Base-by-base conservation (phyloP, 2,888 invertebrate genomes). In the Phyto melanocephala region DNA sequence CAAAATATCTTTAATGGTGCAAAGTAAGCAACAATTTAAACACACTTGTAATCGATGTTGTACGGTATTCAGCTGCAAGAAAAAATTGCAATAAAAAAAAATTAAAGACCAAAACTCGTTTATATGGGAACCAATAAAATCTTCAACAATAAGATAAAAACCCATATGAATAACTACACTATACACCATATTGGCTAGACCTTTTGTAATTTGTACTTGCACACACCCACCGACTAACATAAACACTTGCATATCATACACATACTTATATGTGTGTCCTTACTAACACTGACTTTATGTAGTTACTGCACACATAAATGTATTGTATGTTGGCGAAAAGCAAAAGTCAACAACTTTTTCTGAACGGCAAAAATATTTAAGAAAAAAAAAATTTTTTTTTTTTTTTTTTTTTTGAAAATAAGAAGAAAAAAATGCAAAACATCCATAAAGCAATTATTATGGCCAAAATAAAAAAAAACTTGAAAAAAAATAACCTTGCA, bases 371-470 rank as follows among this genome's bases (percentile, higher is more conserved):
- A 52, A 28, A 28, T 45, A 13, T 65, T 63, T 45, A n/a, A 37
- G 40, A 22, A 22, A 11, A 33, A 50, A 42, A 54, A 65, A 60
- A 37, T 35, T 28, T n/a, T n/a, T n/a, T n/a, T n/a, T n/a, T n/a
- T n/a, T n/a, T n/a, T n/a, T n/a, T n/a, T n/a, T n/a, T n/a, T n/a
- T n/a, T n/a, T n/a, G n/a, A n/a, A n/a, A 22, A 37, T 54, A 22
- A 37, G 56, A 56, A 63, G 28, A 80, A 50, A 63, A 45, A 56
- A 58, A 70, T 40, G 35, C 35, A 50, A 65, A 78, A 70, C 22
- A 75, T 74, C 70, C 75, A 79, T 75, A 79, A 82, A 75, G 65
- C 79, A 82, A 79, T 79, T 82, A 82, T 82, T 82, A 70, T 77
- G 63, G 77, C 68, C 3, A n/a, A n/a, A 56, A 71, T 50, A 50